phyloP scores from a whole-genome alignment of 1,140 invertebrate species.

The Pseudomyrmex dendroicus region DNA sequence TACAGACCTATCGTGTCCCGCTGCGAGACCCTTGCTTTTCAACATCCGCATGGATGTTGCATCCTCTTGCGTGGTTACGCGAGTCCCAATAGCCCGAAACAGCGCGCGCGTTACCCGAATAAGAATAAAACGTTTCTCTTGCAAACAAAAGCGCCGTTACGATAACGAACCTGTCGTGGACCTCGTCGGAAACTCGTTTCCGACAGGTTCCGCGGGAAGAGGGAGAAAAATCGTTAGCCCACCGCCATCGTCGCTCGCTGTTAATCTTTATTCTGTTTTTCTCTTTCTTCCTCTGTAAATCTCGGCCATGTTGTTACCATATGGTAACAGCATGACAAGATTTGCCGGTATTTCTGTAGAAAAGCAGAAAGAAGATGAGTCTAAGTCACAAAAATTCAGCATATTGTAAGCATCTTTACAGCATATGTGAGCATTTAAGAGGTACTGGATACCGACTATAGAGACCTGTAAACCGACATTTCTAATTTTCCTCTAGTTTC shows the following conservation, averaged over 20 bases:
- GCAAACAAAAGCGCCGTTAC: conserved; percentile 77
- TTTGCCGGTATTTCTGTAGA: neutral
- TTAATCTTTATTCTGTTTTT: conserved; percentile 61
- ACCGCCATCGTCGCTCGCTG: conserved; percentile 66
- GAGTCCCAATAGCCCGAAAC: conserved; percentile 37
- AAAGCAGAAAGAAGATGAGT: conserved; percentile 1
- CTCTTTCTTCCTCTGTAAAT: conserved; percentile 33
- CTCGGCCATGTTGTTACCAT: conserved; percentile 28
- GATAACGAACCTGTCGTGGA: conserved; percentile 82
- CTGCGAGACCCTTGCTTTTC: conserved; percentile 72
- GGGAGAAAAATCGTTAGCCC: conserved; percentile 77
- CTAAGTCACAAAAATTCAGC: neutral
- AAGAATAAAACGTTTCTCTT: conserved; percentile 67
- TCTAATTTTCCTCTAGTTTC: too few relatives aligned
- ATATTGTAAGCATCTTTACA: too few relatives aligned
- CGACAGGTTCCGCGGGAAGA: conserved; percentile 43
- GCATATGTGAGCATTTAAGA: too few relatives aligned
- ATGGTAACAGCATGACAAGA: neutral
- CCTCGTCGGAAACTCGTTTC: conserved; percentile 79
- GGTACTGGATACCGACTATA: too few relatives aligned
- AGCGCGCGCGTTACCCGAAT: conserved; percentile 60
- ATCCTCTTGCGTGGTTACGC: conserved; percentile 28
- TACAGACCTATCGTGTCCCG: conserved; percentile 71
- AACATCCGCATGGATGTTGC: conserved; percentile 23
- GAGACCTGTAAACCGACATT: too few relatives aligned